Percentiles rank a stretch among this genome's conserved stretches.
Evolutionary conservation across 2,113 vertebrate species (phyloP).

Genomic region (Typhlomys cinereus): DNA sequence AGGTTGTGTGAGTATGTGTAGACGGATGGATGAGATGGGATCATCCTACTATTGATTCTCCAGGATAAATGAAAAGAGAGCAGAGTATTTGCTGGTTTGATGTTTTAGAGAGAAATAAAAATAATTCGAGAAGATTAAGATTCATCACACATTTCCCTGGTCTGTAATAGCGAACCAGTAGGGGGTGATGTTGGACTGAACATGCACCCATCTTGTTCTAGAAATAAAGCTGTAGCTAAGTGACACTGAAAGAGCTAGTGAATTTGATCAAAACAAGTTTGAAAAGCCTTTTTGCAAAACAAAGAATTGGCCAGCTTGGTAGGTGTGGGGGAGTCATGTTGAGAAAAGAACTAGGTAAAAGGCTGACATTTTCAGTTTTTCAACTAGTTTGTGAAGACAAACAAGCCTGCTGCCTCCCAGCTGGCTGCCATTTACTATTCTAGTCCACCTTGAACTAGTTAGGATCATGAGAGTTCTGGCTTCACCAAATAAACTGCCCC

Average conservation of each 20-base stretch:
- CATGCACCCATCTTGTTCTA: conserved; percentile 36
- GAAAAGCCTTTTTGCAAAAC: conserved; percentile 46
- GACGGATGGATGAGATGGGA: neutral
- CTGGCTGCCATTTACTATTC: neutral
- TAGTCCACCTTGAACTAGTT: conserved; percentile 27
- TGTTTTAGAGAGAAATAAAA: conserved; percentile 50
- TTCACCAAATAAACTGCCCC: conserved; percentile 53
- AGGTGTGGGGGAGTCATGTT: conserved; percentile 14
- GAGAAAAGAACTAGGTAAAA: conserved; percentile 61
- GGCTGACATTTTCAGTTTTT: conserved; percentile 55
- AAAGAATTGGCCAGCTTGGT: conserved; percentile 18
- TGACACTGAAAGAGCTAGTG: conserved; percentile 31
- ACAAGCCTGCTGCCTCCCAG: neutral
- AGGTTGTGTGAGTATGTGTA: conserved; percentile 78
- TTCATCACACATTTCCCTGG: conserved; percentile 18
- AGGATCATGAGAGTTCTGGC: conserved; percentile 15
- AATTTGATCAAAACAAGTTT: conserved; percentile 57
- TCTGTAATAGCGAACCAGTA: conserved; percentile 66
- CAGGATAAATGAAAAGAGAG: neutral
- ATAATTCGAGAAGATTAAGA: conserved; percentile 41
- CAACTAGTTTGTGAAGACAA: conserved; percentile 44
- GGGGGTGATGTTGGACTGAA: conserved; percentile 75
- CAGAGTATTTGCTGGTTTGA: neutral
- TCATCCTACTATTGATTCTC: neutral
- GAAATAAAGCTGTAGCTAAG: conserved; percentile 55